Base-by-base conservation (phyloP, 1,140 invertebrate genomes). In the Saxidomus purpurata region DNA sequence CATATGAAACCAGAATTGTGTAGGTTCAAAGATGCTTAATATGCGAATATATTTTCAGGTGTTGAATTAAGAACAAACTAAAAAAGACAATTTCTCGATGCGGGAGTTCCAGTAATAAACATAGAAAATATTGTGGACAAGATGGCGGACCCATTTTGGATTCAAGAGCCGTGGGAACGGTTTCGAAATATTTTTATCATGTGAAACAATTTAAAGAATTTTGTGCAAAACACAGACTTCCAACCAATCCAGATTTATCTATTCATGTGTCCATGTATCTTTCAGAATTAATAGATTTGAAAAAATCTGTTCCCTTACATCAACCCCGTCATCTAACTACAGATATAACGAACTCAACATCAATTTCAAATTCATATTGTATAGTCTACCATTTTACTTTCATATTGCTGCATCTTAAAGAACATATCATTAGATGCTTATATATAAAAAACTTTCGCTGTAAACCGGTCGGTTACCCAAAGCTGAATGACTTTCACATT, bases 241-340 rank as follows among this genome's bases (percentile, higher is more conserved):
- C n/a, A n/a, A n/a, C n/a, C n/a, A 25, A 38, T 22, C 71, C 71
- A 9, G 71, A 34, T 9, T 31, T 43, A 22, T n/a, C 38, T 40
- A 76, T 76, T 43, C 71, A 76, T 31, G 43, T 76, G 4, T 34
- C 90, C 1, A 47, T 90, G n/a, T 90, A 88, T 88, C 38, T 90
- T 22, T 83, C 86, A 0, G 0, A 67, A 11, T 40, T 90, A 25
- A 79, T 90, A 43, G 85, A 90, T 28, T 34, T 4, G 8, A 15
- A 40, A 19, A 76, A 49, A 76, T 76, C 71, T 28, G 11, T 8
- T n/a, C 6, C n/a, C n/a, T n/a, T n/a, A n/a, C n/a, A n/a, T n/a
- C n/a, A n/a, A n/a, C n/a, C n/a, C n/a, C n/a, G n/a, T n/a, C n/a
- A n/a, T n/a, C n/a, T n/a, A n/a, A n/a, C n/a, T n/a, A n/a, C n/a